Conservation (phyloP, 1,140 invertebrate species). For the Phocides pigmalion region DNA sequence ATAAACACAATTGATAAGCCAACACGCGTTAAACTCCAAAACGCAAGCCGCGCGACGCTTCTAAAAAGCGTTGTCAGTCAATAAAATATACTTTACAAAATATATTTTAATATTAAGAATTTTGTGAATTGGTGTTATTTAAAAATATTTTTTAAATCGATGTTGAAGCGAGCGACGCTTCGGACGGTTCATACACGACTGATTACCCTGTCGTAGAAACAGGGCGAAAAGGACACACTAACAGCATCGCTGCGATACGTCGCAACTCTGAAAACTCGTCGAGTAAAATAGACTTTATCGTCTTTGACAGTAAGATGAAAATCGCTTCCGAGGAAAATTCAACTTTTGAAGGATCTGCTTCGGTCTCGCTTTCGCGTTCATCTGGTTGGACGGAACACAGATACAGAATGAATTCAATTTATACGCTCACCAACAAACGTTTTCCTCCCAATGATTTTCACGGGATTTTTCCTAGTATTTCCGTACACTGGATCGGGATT, state of each 20-base stretch:
- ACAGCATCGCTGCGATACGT: conserved; percentile 35
- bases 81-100: conserved; percentile 46
- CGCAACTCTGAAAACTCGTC: conserved; percentile 33
- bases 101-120: conserved; percentile 44
- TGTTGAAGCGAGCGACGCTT: conserved; percentile 60
- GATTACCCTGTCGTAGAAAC: conserved; percentile 65
- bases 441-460: conserved; percentile 45
- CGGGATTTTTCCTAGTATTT: conserved; percentile 39
- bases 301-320: conserved; percentile 9
- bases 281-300: conserved; percentile 40
- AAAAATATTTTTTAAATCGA: conserved; percentile 41
- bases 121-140: conserved; percentile 39
- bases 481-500: conserved; percentile 25
- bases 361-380: conserved; percentile 64
- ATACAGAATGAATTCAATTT: conserved; percentile 80
- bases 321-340: conserved; percentile 32
- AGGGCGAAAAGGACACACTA: conserved; percentile 76
- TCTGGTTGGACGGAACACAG: conserved; percentile 71
- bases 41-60: background rate
- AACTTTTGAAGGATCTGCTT: conserved; percentile 67
- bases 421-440: conserved; percentile 53
- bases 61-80: conserved; percentile 3
- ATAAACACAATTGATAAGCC: conserved; percentile 21
- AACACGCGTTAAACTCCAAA: conserved; percentile 26
- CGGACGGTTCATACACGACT: conserved; percentile 76